phyloP scores from a whole-genome alignment of 2,797 vertebrate species.

The Sebastes minor region DNA sequence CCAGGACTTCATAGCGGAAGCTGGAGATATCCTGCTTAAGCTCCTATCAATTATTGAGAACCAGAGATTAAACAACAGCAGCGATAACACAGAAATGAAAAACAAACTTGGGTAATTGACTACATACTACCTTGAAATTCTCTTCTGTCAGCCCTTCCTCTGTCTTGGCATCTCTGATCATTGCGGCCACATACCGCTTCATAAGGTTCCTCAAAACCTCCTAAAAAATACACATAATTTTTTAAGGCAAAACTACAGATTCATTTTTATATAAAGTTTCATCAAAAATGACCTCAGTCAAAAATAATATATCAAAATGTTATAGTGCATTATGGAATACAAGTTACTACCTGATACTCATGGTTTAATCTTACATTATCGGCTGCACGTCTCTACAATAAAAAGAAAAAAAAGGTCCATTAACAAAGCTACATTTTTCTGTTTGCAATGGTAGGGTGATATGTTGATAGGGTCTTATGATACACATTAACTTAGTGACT shows the following conservation, averaged over 20 bases:
- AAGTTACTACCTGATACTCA: conserved; percentile 90
- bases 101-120: neutral
- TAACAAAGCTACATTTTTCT: neutral
- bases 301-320: neutral
- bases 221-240: conserved; percentile 70
- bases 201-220: conserved; percentile 95
- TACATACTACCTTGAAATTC: conserved; percentile 92
- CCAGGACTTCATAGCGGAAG: conserved; percentile 96
- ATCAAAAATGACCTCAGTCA: neutral
- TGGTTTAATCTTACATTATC: conserved; percentile 91
- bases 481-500: neutral
- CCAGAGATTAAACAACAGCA: conserved; percentile 13
- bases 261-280: neutral
- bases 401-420: neutral
- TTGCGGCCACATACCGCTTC: conserved; percentile 96
- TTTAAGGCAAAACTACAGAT: neutral
- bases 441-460: neutral
- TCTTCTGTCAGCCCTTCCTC: conserved; percentile 96
- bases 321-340: neutral
- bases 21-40: conserved; percentile 99
- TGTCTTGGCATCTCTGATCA: conserved; percentile 96
- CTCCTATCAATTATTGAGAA: conserved; percentile 81
- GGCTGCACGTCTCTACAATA: conserved; percentile 89
- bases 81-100: neutral
- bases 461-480: neutral